Evolutionary conservation across 2,888 invertebrate species (phyloP).

Genomic region (Yponomeuta evonymella): DNA sequence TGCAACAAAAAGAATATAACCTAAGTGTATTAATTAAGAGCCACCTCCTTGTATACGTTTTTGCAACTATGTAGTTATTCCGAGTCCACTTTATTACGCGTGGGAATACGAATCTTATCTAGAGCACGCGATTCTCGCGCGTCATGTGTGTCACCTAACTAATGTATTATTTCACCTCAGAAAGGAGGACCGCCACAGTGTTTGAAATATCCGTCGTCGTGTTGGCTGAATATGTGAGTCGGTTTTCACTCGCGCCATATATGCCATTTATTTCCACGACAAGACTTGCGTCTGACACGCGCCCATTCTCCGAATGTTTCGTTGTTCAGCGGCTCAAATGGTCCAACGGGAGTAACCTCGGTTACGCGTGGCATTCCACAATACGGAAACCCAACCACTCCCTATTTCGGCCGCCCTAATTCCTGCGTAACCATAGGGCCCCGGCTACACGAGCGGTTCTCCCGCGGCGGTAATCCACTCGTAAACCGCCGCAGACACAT

Average conservation of each 20-base stretch:
- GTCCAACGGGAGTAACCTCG: conserved; percentile 28
- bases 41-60: neutral
- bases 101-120: neutral
- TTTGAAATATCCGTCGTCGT: neutral
- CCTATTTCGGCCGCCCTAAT: conserved; percentile 1
- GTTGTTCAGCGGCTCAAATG: conserved; percentile 33
- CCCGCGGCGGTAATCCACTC: too few relatives aligned
- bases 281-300: conserved; percentile 42
- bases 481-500: too few relatives aligned
- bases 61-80: neutral
- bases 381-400: neutral
- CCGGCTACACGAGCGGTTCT: neutral
- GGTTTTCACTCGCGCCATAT: conserved; percentile 26
- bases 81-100: neutral
- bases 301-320: conserved; percentile 51
- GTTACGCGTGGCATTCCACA: conserved; percentile 3
- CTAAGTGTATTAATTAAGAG: too few relatives aligned
- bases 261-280: conserved; percentile 36
- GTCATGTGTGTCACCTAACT: neutral
- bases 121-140: neutral
- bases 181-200: neutral
- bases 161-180: neutral
- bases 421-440: neutral
- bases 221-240: neutral
- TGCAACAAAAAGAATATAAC: too few relatives aligned